Conservation (phyloP, 2,888 invertebrate species). For the Lutraria lutraria region DNA sequence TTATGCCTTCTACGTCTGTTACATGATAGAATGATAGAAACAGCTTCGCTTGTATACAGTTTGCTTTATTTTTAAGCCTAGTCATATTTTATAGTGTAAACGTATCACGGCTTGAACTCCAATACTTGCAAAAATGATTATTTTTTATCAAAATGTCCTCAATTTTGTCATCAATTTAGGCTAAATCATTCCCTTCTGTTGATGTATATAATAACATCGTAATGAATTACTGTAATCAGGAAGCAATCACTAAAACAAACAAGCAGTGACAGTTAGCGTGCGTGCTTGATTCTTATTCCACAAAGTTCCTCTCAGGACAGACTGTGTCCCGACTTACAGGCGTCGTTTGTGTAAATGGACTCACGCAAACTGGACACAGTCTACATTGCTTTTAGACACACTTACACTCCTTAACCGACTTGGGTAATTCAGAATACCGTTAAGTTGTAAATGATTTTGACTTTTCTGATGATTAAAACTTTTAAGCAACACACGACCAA, state of each 20-base stretch:
- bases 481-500: no score
- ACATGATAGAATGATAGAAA: no score
- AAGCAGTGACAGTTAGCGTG: neutral
- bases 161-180: neutral
- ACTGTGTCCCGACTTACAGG: neutral
- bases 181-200: neutral
- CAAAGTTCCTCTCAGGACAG: neutral
- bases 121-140: no score
- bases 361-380: conserved; percentile 17
- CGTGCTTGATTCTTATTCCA: neutral
- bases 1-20: no score
- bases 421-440: no score
- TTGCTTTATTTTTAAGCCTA: no score
- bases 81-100: no score
- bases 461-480: no score
- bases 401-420: no score
- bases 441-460: no score
- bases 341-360: neutral
- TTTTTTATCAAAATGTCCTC: neutral
- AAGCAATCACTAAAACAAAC: neutral
- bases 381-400: neutral
- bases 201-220: neutral
- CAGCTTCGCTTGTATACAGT: no score
- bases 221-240: neutral
- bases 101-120: no score